These are phyloP conservation scores for Clusia tigrina DNA, from an alignment of 2,888 invertebrate species.

Conservation along the genomic window DNA sequence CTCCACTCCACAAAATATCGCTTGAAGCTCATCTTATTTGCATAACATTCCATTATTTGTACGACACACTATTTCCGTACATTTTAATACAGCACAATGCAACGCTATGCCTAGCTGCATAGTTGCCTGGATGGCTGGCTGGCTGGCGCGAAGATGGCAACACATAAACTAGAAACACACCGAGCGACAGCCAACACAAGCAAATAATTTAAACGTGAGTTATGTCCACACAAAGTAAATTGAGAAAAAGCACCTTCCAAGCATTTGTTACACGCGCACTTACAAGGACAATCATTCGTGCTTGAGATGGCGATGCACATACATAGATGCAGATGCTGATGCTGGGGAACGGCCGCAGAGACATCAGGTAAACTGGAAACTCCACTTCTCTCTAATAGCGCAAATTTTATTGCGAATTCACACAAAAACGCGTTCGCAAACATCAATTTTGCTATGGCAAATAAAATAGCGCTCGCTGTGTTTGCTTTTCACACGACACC, in stretches of 20 bases:
- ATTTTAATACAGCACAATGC: too few relatives aligned
- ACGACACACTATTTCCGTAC: too few relatives aligned
- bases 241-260: not conserved
- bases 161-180: not conserved
- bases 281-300: too few relatives aligned
- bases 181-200: not conserved
- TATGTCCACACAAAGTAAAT: conserved; percentile 3
- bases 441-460: conserved; percentile 17
- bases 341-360: not conserved
- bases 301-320: too few relatives aligned
- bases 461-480: not conserved
- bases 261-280: not conserved
- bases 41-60: too few relatives aligned
- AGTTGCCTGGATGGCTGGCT: too few relatives aligned
- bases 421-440: conserved; percentile 23
- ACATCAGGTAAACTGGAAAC: too few relatives aligned
- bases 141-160: not conserved
- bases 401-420: conserved; percentile 27
- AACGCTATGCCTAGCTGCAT: too few relatives aligned
- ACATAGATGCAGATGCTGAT: too few relatives aligned
- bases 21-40: too few relatives aligned
- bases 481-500: conserved; percentile 26
- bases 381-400: conserved; percentile 27
- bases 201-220: conserved; percentile 1
- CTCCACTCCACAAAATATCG: too few relatives aligned